Base-by-base conservation (phyloP, 2,888 invertebrate species). In the Drosophila kambysellisi region DNA sequence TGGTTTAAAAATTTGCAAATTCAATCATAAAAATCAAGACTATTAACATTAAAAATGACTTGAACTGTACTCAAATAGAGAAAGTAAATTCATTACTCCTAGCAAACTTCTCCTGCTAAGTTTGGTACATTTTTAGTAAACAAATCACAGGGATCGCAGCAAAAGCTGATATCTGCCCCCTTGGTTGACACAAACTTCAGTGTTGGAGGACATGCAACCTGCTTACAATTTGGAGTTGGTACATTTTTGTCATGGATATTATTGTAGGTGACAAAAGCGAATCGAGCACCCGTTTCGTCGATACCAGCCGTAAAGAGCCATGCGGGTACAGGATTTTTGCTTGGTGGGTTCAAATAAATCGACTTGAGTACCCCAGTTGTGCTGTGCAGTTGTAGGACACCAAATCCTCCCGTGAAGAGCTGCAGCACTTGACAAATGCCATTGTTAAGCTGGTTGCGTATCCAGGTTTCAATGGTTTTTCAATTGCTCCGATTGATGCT, bases 401-500 rank as follows among this genome's bases (percentile, higher is more conserved):
- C 72, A 0, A 85, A 9, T 1, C 32, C 70, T 3, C 84, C 84
- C 0, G 81, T 82, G 35, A 83, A 85, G 17, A 85, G 41, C 1
- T 62, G 51, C 0, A 79, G 15, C 1, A 32, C 25, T 4, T 50
- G 37, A 12, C 17, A 70, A 15, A 9, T 37, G 32, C 41, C 50
- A 0, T 11, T 17, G 2, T 20, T n/a, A 0, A 81, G 29, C 35
- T 74, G 32, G 4, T 57, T 70, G 4, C 76, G 79, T 4, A 94
- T 91, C 76, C 92, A 92, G 1, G 51, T 70, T 86, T 95, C 95
- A 20, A 94, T 83, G 1, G 73, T 70, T 43, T 93, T 91, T 95
- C 95, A 95, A 80, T 95, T 95, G 15, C 94, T 93, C 0, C 91
- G 94, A 81, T 95, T 95, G 76, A 95, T 94, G 0, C 91, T 91